phyloP scores from a whole-genome alignment of 1,140 invertebrate species.

The Drosophila bipectinata region DNA sequence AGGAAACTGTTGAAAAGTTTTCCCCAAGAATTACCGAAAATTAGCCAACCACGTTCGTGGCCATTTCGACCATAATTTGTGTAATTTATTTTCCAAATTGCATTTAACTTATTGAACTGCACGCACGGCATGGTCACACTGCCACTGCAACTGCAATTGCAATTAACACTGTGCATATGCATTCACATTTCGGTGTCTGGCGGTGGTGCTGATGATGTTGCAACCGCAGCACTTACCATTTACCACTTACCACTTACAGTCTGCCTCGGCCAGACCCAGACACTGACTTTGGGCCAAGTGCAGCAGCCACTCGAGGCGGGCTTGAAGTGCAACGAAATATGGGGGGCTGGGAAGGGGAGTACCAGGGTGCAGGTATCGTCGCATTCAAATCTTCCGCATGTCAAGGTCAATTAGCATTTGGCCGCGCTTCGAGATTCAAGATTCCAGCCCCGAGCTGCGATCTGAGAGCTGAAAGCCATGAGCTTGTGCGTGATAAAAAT shows the following conservation, averaged over 20 bases:
- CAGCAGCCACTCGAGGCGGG: conserved; percentile 51
- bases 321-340: conserved; percentile 55
- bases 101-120: conserved; percentile 46
- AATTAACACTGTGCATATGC: conserved; percentile 54
- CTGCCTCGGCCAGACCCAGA: conserved; percentile 31
- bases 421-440: conserved; percentile 10
- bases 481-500: conserved; percentile 75
- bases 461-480: not conserved
- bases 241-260: conserved; percentile 38
- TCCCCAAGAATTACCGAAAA: conserved; percentile 1
- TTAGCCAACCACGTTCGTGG: conserved; percentile 16
- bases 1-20: not conserved
- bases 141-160: conserved; percentile 40
- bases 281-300: conserved; percentile 22
- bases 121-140: conserved; percentile 38
- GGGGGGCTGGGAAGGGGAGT: conserved; percentile 1
- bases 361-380: conserved; percentile 27
- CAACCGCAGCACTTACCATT: conserved; percentile 56
- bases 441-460: conserved; percentile 5
- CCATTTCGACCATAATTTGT: conserved; percentile 23
- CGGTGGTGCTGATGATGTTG: conserved; percentile 52
- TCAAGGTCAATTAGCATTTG: conserved; percentile 80
- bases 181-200: conserved; percentile 42
- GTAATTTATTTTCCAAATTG: conserved; percentile 45
- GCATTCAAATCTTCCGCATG: conserved; percentile 77